These are phyloP conservation scores for Recurvirostra avosetta DNA, from an alignment of 2,113 vertebrate species.

Conservation along the genomic window DNA sequence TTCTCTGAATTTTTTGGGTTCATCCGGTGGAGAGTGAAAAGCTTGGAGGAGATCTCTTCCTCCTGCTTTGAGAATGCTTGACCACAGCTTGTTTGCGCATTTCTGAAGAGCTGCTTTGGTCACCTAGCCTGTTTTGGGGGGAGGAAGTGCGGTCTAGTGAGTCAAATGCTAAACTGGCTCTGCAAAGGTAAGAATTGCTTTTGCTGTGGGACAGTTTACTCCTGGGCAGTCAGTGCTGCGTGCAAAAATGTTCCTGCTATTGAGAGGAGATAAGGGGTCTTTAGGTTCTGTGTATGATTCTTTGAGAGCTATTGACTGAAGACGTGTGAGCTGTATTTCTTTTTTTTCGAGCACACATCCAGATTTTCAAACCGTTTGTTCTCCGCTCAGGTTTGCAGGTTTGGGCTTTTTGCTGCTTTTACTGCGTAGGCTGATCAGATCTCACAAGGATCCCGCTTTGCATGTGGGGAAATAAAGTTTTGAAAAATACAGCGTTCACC, in stretches of 20 bases:
- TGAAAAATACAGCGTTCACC: neutral
- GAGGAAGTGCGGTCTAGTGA: neutral
- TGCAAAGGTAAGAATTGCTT: neutral
- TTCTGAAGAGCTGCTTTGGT: neutral
- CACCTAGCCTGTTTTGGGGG: neutral
- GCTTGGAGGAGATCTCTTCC: neutral
- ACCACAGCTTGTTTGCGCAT: neutral
- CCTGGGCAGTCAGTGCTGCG: neutral
- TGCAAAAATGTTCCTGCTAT: neutral
- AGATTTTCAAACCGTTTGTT: neutral
- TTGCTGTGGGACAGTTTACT: neutral
- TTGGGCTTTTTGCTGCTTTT: neutral
- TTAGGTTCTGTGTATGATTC: neutral
- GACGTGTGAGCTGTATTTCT: accelerated
- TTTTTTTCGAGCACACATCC: neutral
- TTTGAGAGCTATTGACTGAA: neutral
- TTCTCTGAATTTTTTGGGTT: neutral
- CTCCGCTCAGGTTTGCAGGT: neutral
- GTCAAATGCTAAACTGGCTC: neutral
- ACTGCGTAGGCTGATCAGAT: neutral
- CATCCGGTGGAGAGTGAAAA: neutral
- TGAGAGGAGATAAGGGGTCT: neutral
- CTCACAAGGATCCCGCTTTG: neutral
- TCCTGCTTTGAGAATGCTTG: neutral
- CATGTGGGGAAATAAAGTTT: neutral